Base-by-base conservation (phyloP, 2,113 vertebrate species). In the Motacilla alba region DNA sequence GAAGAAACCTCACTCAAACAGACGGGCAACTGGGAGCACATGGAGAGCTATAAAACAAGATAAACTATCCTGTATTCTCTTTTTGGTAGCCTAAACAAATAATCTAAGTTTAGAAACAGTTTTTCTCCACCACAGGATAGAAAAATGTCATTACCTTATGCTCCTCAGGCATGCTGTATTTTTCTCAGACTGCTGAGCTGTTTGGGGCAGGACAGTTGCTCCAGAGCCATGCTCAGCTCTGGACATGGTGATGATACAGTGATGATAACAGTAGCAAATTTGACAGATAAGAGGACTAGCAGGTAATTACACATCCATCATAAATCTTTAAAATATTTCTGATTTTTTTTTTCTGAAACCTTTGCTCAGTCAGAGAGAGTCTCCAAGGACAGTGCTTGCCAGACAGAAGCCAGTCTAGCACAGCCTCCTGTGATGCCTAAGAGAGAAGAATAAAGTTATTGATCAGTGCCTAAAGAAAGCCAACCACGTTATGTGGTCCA, bases 401-500 rank as follows among this genome's bases (percentile, higher is more conserved):
- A 56, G n/a, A 58, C 11, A 85, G 13, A 9, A 67, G 15, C 15
- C 50, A 78, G 60, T 12, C 22, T 35, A 74, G 46, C 7, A 2
- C 6, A 33, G 11, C 9, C 18, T 83, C 13, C 28, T 83, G 33
- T 47, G 35, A 60, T 43, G 41, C 56, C 41, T 18, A 41, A 81
- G 43, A 55, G 44, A 72, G 33, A 78, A 59, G 18, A 76, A 79
- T 68, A 47, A 80, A 73, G 19, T 7, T 41, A 31, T 19, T 7
- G 1, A 33, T 55, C 44, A 72, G 27, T 56, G 35, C 8, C 49
- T 39, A 35, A 76, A 78, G 79, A 21, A 59, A 30, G 10, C 41
- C 75, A 85, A 66, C 9, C 33, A 47, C 0, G 0, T 55, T 8
- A 4, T 7, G 23, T 89, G 59, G 46, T 60, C 53, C 59, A 56